A percentile compares a stretch with the other conserved stretches of the same genome.
phyloP scores from a whole-genome alignment of 2,888 invertebrate genomes.

The Pseudococcus longispinus region DNA sequence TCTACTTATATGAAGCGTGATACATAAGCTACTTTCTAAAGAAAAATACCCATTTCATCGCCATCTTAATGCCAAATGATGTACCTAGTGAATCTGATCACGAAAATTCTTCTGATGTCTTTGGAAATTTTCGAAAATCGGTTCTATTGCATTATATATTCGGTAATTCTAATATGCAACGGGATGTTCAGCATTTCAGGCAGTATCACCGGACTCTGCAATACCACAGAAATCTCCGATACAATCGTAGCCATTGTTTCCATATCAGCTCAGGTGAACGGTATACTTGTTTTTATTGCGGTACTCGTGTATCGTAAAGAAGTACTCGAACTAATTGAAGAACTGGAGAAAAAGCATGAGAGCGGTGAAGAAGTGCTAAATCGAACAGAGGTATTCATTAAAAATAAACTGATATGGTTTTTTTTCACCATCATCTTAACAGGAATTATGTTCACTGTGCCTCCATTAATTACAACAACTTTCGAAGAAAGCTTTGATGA shows the following conservation, averaged over 20 bases:
- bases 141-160: neutral
- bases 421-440: neutral
- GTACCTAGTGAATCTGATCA: neutral
- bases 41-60: no score
- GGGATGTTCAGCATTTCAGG: neutral
- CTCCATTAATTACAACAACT: neutral
- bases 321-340: neutral
- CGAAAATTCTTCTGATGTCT: neutral
- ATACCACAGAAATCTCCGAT: neutral
- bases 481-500: neutral
- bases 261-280: neutral
- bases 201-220: neutral
- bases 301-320: neutral
- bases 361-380: neutral
- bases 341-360: neutral
- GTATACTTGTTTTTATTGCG: neutral
- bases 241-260: neutral
- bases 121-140: neutral
- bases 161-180: neutral
- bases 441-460: neutral
- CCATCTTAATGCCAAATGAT: no score
- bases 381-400: neutral
- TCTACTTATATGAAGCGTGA: no score
- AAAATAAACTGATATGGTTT: neutral
- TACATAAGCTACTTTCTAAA: no score